phyloP scores from a whole-genome alignment of 2,888 invertebrate species.

The Campoplex nolae region DNA sequence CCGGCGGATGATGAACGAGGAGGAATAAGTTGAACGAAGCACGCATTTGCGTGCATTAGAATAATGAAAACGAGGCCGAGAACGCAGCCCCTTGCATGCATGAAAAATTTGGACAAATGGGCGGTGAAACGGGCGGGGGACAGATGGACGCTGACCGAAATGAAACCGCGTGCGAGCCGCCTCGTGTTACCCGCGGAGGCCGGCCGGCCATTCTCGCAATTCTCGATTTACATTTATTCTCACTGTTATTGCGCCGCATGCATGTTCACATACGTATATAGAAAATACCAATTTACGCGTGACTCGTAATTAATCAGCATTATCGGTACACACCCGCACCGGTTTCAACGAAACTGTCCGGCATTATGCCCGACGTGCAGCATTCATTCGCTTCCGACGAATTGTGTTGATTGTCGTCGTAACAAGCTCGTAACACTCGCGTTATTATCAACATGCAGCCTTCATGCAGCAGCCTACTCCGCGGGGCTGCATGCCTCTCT shows the following conservation, averaged over 20 bases:
- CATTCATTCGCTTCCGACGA: slow-evolving; percentile 38
- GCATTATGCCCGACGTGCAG: too few species aligned
- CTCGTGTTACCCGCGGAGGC: too few species aligned
- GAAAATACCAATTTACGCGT: not conserved
- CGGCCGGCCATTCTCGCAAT: too few species aligned
- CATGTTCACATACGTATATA: too few species aligned
- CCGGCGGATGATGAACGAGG: not conserved
- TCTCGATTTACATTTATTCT: too few species aligned
- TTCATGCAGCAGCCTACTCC: slow-evolving; percentile 28
- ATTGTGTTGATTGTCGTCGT: slow-evolving; percentile 30
- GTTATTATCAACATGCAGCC: slow-evolving; percentile 45
- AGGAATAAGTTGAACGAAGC: slow-evolving; percentile 35
- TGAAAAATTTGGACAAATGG: slow-evolving; percentile 46
- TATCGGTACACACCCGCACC: slow-evolving; percentile 53
- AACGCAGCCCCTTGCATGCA: not conserved
- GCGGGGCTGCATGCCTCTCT: not conserved
- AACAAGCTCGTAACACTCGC: slow-evolving; percentile 15
- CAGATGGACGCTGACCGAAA: slow-evolving; percentile 24
- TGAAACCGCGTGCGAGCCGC: too few species aligned
- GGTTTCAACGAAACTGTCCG: not conserved
- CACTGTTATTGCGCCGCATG: too few species aligned
- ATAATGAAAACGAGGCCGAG: slow-evolving; percentile 26
- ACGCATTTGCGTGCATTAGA: not conserved
- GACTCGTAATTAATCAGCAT: slow-evolving; percentile 66
- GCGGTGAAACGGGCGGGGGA: not conserved